Evolutionary conservation across 2,888 invertebrate species (phyloP).

Genomic region (Hirtodrosophila confusa): DNA sequence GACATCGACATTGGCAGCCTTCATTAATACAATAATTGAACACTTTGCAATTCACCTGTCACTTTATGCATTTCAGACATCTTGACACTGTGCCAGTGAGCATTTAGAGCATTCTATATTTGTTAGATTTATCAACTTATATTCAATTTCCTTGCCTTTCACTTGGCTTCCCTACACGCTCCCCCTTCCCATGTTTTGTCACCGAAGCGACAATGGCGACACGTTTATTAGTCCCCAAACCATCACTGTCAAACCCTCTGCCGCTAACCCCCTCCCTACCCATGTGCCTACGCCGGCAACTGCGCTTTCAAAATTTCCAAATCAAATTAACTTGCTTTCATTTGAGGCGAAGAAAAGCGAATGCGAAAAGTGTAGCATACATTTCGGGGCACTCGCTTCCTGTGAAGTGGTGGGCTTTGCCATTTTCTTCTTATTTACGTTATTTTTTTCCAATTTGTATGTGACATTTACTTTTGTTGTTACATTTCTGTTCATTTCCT

Average conservation of each 20-base stretch:
- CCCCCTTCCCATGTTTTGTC: slow-evolving; percentile 32
- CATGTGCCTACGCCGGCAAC: slow-evolving; percentile 30
- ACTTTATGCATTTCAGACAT: not conserved
- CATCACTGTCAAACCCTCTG: not conserved
- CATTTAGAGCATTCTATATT: slow-evolving; percentile 34
- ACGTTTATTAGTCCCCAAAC: slow-evolving; percentile 57
- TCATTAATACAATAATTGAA: too few species aligned
- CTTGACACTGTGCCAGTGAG: slow-evolving; percentile 35
- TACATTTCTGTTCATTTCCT: slow-evolving; percentile 68
- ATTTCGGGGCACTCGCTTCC: slow-evolving; percentile 41
- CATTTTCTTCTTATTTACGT: slow-evolving; percentile 2
- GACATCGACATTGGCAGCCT: too few species aligned
- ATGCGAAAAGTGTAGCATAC: slow-evolving; percentile 33
- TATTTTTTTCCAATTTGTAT: slow-evolving; percentile 44
- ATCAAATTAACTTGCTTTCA: slow-evolving; percentile 76
- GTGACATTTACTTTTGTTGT: slow-evolving; percentile 65
- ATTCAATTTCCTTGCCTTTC: slow-evolving; percentile 66
- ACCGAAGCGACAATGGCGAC: slow-evolving; percentile 61
- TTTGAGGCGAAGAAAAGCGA: slow-evolving; percentile 48
- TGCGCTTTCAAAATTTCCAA: slow-evolving; percentile 61
- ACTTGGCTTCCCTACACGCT: slow-evolving; percentile 41
- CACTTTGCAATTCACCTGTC: too few species aligned
- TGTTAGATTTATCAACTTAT: slow-evolving; percentile 58
- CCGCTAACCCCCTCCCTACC: not conserved
- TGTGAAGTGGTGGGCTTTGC: slow-evolving; percentile 18